Conservation (phyloP, 2,888 invertebrate genomes). For the Eupithecia pulchellata region DNA sequence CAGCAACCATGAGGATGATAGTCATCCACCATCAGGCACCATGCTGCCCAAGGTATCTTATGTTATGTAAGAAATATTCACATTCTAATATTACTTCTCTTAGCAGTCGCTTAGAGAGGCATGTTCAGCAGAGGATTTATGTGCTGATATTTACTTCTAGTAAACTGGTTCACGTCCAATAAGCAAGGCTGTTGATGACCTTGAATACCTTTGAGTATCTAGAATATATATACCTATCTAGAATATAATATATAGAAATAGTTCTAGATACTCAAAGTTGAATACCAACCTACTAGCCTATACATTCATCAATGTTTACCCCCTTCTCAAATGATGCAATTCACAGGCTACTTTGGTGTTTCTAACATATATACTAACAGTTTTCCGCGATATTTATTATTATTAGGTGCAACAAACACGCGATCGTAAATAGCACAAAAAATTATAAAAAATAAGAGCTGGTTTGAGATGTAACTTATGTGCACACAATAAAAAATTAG, state of each 20-base stretch:
- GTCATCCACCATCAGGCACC: conserved; percentile 71
- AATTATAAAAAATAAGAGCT: too few species aligned
- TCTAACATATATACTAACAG: background rate
- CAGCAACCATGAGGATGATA: conserved; percentile 86
- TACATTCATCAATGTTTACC: background rate
- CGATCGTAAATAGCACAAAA: too few species aligned
- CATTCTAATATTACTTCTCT: background rate
- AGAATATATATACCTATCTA: too few species aligned
- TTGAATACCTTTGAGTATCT: too few species aligned
- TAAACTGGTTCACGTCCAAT: background rate
- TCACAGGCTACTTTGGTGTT: background rate
- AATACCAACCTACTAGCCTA: background rate
- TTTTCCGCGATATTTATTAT: background rate
- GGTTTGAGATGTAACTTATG: too few species aligned
- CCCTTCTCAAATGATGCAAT: background rate
- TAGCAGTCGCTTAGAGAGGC: background rate
- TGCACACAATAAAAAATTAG: too few species aligned
- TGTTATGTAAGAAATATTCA: conserved; percentile 66
- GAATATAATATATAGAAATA: too few species aligned
- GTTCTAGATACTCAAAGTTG: too few species aligned
- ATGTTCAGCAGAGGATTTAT: background rate
- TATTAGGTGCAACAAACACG: too few species aligned
- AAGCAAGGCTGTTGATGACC: background rate
- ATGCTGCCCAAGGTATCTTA: conserved; percentile 79
- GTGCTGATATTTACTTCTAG: background rate